phyloP scores from a whole-genome alignment of 2,113 vertebrate genomes.

The Xenotilapia caudafasciata region DNA sequence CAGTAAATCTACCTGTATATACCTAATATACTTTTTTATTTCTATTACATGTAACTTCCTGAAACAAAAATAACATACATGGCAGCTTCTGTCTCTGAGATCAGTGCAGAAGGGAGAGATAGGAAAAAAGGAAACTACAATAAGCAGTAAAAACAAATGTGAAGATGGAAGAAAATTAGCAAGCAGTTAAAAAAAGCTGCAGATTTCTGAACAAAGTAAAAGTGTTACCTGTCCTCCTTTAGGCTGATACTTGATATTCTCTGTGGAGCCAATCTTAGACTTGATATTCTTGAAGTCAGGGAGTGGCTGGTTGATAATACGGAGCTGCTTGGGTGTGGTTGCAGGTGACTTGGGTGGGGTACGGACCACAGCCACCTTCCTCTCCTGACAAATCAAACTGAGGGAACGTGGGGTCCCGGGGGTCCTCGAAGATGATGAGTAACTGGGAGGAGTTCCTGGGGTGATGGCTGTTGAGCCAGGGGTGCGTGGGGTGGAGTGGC shows the following conservation, averaged over 20 bases:
- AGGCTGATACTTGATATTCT: constrained; percentile 97
- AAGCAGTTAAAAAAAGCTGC: background rate
- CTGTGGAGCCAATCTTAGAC: constrained; percentile 95
- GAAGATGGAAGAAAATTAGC: background rate
- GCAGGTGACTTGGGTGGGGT: constrained; percentile 96
- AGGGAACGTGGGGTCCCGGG: constrained; percentile 90
- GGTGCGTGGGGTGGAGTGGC: constrained; percentile 91
- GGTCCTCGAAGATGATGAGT: constrained; percentile 89
- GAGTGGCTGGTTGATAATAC: constrained; percentile 91
- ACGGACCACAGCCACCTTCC: constrained; percentile 89
- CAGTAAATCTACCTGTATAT: background rate
- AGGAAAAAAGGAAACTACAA: background rate
- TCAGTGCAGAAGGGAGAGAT: background rate
- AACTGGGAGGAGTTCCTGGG: constrained; percentile 92
- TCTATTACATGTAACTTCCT: background rate
- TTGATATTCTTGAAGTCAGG: constrained; percentile 96
- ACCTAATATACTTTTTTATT: background rate
- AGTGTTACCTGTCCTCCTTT: constrained; percentile 91
- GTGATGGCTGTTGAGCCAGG: constrained; percentile 92
- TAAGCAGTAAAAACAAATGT: background rate
- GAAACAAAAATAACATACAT: background rate
- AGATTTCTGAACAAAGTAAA: background rate
- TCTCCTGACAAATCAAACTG: constrained; percentile 89
- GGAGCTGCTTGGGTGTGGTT: constrained; percentile 89
- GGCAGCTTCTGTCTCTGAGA: background rate